phyloP scores from a whole-genome alignment of 2,888 invertebrate species.

The Lasioglossum zephyrum region DNA sequence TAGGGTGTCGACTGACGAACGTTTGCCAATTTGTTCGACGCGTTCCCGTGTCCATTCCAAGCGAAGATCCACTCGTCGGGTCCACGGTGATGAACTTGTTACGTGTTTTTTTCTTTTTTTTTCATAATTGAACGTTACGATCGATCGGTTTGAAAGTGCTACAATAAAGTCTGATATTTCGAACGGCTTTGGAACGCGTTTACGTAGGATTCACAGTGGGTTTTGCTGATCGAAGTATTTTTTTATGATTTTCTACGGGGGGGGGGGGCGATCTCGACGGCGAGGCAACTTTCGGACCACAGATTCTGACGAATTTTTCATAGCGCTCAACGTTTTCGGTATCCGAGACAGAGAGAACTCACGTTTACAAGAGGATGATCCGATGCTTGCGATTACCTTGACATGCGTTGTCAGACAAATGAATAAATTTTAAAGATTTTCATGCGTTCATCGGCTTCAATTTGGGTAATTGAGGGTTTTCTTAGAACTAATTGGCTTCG shows the following conservation, averaged over 20 bases:
- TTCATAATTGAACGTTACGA: not conserved
- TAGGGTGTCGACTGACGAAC: not conserved
- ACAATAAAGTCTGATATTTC: not conserved
- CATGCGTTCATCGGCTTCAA: too few relatives aligned
- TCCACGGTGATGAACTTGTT: not conserved
- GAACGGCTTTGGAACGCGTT: conserved; percentile 1
- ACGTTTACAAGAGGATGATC: too few relatives aligned
- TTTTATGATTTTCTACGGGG: not conserved
- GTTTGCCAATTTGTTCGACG: conserved; percentile 1
- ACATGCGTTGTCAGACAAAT: too few relatives aligned
- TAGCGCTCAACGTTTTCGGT: not conserved
- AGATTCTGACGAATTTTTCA: conserved; percentile 7
- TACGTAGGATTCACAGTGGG: not conserved
- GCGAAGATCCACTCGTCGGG: not conserved
- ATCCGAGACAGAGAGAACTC: not conserved
- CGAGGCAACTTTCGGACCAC: conserved; percentile 5
- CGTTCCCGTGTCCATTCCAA: not conserved
- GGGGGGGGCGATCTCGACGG: not conserved
- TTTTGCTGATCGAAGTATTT: not conserved
- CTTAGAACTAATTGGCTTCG: too few relatives aligned
- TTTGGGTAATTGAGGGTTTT: too few relatives aligned
- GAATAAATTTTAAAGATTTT: too few relatives aligned
- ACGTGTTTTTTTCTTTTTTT: not conserved
- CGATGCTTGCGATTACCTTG: too few relatives aligned
- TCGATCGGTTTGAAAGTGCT: not conserved